Conservation (phyloP, 2,797 vertebrate species). For the Rhinella marina region DNA sequence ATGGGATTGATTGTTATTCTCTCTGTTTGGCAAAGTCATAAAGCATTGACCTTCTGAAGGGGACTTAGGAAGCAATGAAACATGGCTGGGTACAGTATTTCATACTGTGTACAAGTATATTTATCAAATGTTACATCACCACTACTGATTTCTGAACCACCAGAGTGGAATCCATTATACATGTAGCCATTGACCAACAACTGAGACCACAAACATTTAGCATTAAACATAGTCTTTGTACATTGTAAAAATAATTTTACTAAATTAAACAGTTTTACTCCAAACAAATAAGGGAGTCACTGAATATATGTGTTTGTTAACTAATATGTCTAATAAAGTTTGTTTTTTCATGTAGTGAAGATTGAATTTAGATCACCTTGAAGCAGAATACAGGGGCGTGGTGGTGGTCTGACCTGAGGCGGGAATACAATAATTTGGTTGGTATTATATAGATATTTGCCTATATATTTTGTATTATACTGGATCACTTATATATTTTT, state of each 20-base stretch:
- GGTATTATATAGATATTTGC: too few species aligned
- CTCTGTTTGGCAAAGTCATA: not conserved
- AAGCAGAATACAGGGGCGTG: too few species aligned
- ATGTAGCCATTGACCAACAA: not conserved
- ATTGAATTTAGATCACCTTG: too few species aligned
- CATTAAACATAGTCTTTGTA: constrained; percentile 41
- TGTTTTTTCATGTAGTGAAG: not conserved
- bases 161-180: not conserved
- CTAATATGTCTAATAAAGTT: too few species aligned
- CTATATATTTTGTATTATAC: too few species aligned
- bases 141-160: not conserved
- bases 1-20: not conserved
- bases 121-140: not conserved
- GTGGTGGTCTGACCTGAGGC: too few species aligned
- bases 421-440: too few species aligned
- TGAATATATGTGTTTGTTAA: not conserved
- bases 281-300: not conserved
- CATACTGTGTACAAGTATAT: not conserved
- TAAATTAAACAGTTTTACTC: constrained; percentile 21
- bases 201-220: constrained; percentile 40
- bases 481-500: too few species aligned
- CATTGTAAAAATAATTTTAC: constrained; percentile 26
- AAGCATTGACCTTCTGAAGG: not conserved
- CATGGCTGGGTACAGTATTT: not conserved
- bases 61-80: not conserved